Conservation (phyloP, 2,888 invertebrate genomes). For the Nudaria mundana region DNA sequence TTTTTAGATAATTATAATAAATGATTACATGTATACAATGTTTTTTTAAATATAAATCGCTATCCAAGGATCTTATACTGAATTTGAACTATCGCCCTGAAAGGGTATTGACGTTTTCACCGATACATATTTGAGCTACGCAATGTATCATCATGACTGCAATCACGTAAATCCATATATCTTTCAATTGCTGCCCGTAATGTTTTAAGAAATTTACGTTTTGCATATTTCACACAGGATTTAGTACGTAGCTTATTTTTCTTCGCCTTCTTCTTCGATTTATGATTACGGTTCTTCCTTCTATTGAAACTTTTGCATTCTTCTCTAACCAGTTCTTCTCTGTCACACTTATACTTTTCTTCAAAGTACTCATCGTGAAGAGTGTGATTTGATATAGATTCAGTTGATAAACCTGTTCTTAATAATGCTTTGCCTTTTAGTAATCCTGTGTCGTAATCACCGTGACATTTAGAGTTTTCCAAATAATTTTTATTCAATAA, state of each 20-base stretch:
- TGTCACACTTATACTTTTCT: constrained; percentile 1
- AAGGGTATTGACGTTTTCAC: no score
- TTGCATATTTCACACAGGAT: constrained; percentile 17
- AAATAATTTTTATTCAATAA: constrained; percentile 19
- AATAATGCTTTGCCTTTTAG: constrained; percentile 4
- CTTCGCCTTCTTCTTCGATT: no score
- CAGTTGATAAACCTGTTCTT: background rate
- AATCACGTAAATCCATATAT: constrained; percentile 18
- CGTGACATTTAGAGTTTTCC: constrained; percentile 14
- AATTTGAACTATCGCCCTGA: no score
- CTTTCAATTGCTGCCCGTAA: constrained; percentile 20
- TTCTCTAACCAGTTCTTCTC: no score
- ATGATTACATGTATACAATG: no score
- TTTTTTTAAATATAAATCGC: no score
- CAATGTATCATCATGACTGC: constrained; percentile 22
- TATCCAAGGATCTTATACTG: no score
- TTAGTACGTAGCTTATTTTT: background rate
- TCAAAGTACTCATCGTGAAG: no score
- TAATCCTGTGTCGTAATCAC: constrained; percentile 1
- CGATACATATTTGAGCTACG: constrained; percentile 14
- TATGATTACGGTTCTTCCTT: background rate
- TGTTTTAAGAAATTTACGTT: constrained; percentile 12
- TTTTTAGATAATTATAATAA: no score
- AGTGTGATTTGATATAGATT: no score
- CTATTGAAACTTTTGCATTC: background rate